Percentiles rank a stretch among this genome's conserved stretches.
phyloP scores from a whole-genome alignment of 2,888 invertebrate genomes.

The Phoenoteleia sp. region DNA sequence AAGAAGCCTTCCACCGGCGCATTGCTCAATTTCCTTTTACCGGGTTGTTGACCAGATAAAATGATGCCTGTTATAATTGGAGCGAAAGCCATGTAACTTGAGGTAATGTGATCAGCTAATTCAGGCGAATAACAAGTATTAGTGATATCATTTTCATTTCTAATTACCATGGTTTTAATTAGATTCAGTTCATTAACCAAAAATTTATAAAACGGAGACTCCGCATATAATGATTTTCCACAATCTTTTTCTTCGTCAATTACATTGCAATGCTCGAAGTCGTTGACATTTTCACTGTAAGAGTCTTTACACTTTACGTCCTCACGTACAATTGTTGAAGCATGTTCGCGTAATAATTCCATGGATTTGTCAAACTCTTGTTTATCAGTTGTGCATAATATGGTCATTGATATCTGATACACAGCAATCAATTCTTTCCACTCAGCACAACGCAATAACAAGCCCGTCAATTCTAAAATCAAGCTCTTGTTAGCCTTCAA shows the following conservation, averaged over 20 bases:
- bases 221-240: constrained; percentile 11
- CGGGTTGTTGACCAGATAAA: not conserved
- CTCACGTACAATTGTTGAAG: not conserved
- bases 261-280: not conserved
- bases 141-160: not conserved
- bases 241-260: not conserved
- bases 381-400: not conserved
- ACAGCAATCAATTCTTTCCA: not conserved
- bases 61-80: constrained; percentile 9
- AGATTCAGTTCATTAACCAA: not conserved
- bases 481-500: not conserved
- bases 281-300: not conserved
- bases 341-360: not conserved
- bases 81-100: not conserved
- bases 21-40: constrained; percentile 1
- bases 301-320: not conserved
- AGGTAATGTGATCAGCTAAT: not conserved
- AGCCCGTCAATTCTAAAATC: not conserved
- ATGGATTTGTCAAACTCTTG: not conserved
- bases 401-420: not conserved
- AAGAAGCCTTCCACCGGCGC: constrained; percentile 21
- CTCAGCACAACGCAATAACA: not conserved
- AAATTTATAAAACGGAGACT: constrained; percentile 1
- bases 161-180: not conserved
- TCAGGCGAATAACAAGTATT: constrained; percentile 5